Conservation (phyloP, 2,888 invertebrate species). For the Mechanitis messenoides region DNA sequence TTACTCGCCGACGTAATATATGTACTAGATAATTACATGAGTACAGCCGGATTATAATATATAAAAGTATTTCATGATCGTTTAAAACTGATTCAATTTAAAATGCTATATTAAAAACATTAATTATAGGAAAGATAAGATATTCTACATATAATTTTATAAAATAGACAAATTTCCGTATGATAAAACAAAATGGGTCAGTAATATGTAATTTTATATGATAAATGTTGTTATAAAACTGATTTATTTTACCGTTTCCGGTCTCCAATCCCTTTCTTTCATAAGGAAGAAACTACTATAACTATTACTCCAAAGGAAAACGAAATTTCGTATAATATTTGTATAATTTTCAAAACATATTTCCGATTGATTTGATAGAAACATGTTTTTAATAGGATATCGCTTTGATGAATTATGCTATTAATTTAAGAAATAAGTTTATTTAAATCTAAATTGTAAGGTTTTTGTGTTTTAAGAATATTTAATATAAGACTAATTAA, state of each 20-base stretch:
- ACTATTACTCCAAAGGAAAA: constrained; percentile 16
- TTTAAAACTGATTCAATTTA: not conserved
- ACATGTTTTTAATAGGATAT: too few relatives aligned
- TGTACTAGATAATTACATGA: too few relatives aligned
- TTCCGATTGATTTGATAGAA: not conserved
- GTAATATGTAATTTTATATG: constrained; percentile 27
- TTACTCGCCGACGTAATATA: too few relatives aligned
- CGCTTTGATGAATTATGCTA: too few relatives aligned
- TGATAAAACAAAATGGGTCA: constrained; percentile 27
- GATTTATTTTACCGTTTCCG: constrained; percentile 16
- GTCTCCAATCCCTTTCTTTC: constrained; percentile 16
- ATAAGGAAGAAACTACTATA: constrained; percentile 10
- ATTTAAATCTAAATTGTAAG: too few relatives aligned
- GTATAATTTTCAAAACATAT: not conserved
- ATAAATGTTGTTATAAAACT: constrained; percentile 26
- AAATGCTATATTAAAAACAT: too few relatives aligned
- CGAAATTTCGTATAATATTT: not conserved
- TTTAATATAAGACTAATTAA: not conserved
- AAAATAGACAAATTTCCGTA: constrained; percentile 18
- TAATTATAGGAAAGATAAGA: too few relatives aligned
- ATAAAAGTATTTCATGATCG: too few relatives aligned
- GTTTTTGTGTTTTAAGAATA: not conserved
- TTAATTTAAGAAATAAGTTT: too few relatives aligned
- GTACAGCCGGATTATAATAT: too few relatives aligned
- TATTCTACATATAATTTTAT: too few relatives aligned